A percentile compares a stretch with the other conserved stretches of the same genome.
Evolutionary conservation across 1,140 invertebrate genomes (phyloP).

Genomic region (Spodoptera litura): DNA sequence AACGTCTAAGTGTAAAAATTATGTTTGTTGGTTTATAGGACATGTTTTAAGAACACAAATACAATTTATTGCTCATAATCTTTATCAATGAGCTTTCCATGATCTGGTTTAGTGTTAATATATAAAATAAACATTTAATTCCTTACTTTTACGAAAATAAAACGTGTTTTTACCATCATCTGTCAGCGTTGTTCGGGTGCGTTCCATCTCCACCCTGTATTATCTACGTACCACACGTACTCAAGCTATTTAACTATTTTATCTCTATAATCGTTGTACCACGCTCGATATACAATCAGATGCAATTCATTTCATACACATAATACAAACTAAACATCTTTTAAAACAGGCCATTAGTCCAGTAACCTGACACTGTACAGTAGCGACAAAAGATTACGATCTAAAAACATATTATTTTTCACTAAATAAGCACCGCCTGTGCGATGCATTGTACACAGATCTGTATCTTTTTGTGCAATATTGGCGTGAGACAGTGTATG

Average conservation of each 20-base stretch:
- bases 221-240: too few relatives aligned
- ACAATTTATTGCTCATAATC: too few relatives aligned
- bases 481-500: slow-evolving; percentile 57
- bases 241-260: neutral
- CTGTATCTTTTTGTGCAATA: slow-evolving; percentile 62
- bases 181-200: too few relatives aligned
- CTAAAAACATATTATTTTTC: slow-evolving; percentile 81
- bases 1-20: neutral
- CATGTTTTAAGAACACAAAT: too few relatives aligned
- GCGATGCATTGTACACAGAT: slow-evolving; percentile 50
- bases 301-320: slow-evolving; percentile 24
- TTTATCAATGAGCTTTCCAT: too few relatives aligned
- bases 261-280: neutral
- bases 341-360: slow-evolving; percentile 8
- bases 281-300: slow-evolving; percentile 34
- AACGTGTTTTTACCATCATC: too few relatives aligned
- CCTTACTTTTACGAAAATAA: too few relatives aligned
- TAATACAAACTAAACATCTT: slow-evolving; percentile 40
- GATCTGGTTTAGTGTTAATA: too few relatives aligned
- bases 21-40: neutral
- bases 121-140: too few relatives aligned
- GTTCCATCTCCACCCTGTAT: too few relatives aligned
- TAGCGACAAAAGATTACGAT: slow-evolving; percentile 65
- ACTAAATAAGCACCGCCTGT: slow-evolving; percentile 66
- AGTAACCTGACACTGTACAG: slow-evolving; percentile 48